Percentiles rank a stretch among this genome's conserved stretches.
Conservation (phyloP, 2,113 vertebrate species). For the Noturus placidus region DNA sequence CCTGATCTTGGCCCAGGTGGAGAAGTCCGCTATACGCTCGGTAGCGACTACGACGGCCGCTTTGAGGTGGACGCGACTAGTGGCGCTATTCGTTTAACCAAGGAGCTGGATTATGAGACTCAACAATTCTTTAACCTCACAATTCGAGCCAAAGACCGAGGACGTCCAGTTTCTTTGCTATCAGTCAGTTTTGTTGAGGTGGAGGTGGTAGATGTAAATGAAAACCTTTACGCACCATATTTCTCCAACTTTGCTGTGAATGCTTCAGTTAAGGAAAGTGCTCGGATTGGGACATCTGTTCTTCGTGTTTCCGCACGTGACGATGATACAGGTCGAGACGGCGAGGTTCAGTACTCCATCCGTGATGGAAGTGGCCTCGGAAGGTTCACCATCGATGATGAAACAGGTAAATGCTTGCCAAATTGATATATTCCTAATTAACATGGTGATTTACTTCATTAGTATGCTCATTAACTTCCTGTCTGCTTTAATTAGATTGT, state of each 20-base stretch:
- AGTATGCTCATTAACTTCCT: constrained; percentile 12
- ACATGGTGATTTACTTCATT: not conserved
- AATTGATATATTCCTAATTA: constrained; percentile 13
- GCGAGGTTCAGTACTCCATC: constrained; percentile 93
- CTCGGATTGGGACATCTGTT: constrained; percentile 87
- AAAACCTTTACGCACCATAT: constrained; percentile 92
- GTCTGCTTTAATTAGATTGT: not conserved
- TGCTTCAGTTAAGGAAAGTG: constrained; percentile 89
- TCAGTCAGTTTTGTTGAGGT: constrained; percentile 91
- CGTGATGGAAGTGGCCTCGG: constrained; percentile 93
- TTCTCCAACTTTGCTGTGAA: constrained; percentile 87
- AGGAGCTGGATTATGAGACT: constrained; percentile 91
- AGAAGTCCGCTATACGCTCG: constrained; percentile 89
- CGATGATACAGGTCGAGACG: constrained; percentile 88
- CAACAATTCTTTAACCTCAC: constrained; percentile 97
- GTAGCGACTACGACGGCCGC: constrained; percentile 86
- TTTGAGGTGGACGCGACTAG: constrained; percentile 92
- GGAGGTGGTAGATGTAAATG: constrained; percentile 95
- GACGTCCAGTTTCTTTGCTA: constrained; percentile 88
- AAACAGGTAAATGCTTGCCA: constrained; percentile 81
- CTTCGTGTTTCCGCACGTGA: constrained; percentile 86
- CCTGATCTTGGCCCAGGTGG: constrained; percentile 90
- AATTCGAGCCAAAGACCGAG: constrained; percentile 91
- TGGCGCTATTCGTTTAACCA: constrained; percentile 87
- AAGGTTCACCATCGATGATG: constrained; percentile 91